Evolutionary conservation across 2,113 vertebrate species (phyloP).

Genomic region (Setophaga kirtlandii): DNA sequence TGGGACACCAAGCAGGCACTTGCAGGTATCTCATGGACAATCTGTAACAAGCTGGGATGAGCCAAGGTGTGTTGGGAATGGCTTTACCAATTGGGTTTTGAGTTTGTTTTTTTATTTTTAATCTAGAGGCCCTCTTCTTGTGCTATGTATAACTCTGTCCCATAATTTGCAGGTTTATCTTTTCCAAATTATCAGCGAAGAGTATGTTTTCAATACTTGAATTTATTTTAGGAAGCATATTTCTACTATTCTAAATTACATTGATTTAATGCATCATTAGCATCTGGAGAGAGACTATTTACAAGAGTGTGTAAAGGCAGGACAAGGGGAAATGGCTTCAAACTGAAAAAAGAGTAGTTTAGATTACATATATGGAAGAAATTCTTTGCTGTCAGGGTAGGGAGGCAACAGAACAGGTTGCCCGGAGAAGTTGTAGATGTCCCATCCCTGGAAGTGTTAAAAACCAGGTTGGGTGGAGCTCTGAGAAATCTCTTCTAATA

Average conservation of each 20-base stretch:
- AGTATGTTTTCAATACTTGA: not conserved
- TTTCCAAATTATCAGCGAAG: not conserved
- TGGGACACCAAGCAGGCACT: not conserved
- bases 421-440: not conserved
- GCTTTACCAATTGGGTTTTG: not conserved
- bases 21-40: not conserved
- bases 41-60: not conserved
- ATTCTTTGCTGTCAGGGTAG: not conserved
- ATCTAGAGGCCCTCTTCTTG: not conserved
- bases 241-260: not conserved
- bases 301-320: not conserved
- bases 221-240: not conserved
- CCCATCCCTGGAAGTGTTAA: not conserved
- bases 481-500: not conserved
- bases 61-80: not conserved
- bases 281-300: not conserved
- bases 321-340: not conserved
- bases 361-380: not conserved
- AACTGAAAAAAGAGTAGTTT: not conserved
- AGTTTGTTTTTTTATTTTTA: not conserved
- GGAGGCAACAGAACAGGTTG: not conserved
- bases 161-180: not conserved
- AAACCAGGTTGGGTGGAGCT: not conserved
- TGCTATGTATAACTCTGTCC: not conserved
- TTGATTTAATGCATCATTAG: not conserved